Conservation (phyloP, 2,888 invertebrate genomes). For the Serrognathus titanus region DNA sequence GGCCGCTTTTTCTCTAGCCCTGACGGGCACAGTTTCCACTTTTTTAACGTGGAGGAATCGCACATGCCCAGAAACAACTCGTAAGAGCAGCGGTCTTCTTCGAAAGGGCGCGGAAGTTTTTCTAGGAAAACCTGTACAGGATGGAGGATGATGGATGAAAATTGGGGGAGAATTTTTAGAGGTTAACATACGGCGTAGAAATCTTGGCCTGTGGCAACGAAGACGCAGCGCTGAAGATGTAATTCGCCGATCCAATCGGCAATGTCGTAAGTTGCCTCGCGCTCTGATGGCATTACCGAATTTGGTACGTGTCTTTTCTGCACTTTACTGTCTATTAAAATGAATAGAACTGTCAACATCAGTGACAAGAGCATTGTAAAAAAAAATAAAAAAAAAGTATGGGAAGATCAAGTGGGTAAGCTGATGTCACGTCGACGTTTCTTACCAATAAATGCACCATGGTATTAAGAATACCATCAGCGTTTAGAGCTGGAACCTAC, state of each 20-base stretch:
- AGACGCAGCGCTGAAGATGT: conserved; percentile 48
- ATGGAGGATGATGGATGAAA: neutral
- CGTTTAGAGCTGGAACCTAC: too few relatives aligned
- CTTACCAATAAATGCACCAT: too few relatives aligned
- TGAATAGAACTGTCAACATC: conserved; percentile 31
- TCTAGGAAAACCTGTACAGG: conserved; percentile 41
- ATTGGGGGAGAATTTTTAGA: neutral
- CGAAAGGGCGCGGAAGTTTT: conserved; percentile 26
- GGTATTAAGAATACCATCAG: too few relatives aligned
- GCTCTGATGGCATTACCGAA: conserved; percentile 29
- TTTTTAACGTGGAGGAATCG: conserved; percentile 41
- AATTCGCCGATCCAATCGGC: conserved; percentile 43
- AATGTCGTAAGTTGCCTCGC: conserved; percentile 42
- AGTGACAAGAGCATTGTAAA: conserved; percentile 17
- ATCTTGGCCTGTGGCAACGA: conserved; percentile 50
- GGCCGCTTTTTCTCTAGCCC: conserved; percentile 36
- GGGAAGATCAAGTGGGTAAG: too few relatives aligned
- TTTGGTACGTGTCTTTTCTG: conserved; percentile 31
- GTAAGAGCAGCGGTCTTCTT: conserved; percentile 24
- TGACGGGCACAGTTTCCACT: conserved; percentile 47
- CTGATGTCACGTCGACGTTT: too few relatives aligned
- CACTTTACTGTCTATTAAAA: conserved; percentile 24
- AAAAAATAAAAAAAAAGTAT: too few relatives aligned
- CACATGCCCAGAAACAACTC: conserved; percentile 50
- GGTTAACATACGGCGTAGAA: conserved; percentile 45